phyloP scores from a whole-genome alignment of 2,888 invertebrate genomes.

The Elegia similella region DNA sequence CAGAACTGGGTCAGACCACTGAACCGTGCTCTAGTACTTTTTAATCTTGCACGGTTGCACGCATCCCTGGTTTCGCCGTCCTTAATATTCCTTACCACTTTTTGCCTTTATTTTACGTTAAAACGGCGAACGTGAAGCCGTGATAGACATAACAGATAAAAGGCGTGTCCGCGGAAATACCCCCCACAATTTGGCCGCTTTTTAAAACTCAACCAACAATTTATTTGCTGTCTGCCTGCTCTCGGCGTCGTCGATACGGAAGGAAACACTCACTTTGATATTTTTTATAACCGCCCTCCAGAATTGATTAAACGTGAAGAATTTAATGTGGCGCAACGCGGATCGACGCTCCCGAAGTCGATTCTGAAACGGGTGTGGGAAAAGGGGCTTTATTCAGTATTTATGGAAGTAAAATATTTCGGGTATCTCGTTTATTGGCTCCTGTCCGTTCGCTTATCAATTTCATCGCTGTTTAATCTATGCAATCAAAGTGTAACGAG shows the following conservation, averaged over 20 bases:
- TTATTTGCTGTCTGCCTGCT: constrained; percentile 68
- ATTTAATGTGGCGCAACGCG: constrained; percentile 66
- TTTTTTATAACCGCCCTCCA: constrained; percentile 54
- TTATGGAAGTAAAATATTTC: constrained; percentile 59
- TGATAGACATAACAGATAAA: constrained; percentile 78
- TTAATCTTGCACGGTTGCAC: constrained; percentile 47
- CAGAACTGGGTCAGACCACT: constrained; percentile 44
- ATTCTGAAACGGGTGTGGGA: constrained; percentile 57
- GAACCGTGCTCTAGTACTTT: constrained; percentile 44
- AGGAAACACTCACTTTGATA: constrained; percentile 62
- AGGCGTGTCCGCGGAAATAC: constrained; percentile 68
- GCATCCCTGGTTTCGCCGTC: constrained; percentile 39
- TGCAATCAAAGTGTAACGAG: constrained; percentile 20
- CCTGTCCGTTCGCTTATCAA: constrained; percentile 50
- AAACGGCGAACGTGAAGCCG: constrained; percentile 49
- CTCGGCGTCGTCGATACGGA: constrained; percentile 57
- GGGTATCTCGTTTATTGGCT: constrained; percentile 59
- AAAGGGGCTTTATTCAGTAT: constrained; percentile 59
- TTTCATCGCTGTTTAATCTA: constrained; percentile 48
- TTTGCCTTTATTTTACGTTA: constrained; percentile 61
- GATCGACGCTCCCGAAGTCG: constrained; percentile 49
- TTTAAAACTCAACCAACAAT: constrained; percentile 75
- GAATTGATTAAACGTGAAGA: constrained; percentile 74
- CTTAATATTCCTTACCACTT: constrained; percentile 51
- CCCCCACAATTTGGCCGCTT: constrained; percentile 65